Percentiles rank a stretch among this genome's conserved stretches.
These are phyloP conservation scores for Frankliniella intonsa DNA, from an alignment of 2,888 invertebrate species.

Conservation along the genomic window DNA sequence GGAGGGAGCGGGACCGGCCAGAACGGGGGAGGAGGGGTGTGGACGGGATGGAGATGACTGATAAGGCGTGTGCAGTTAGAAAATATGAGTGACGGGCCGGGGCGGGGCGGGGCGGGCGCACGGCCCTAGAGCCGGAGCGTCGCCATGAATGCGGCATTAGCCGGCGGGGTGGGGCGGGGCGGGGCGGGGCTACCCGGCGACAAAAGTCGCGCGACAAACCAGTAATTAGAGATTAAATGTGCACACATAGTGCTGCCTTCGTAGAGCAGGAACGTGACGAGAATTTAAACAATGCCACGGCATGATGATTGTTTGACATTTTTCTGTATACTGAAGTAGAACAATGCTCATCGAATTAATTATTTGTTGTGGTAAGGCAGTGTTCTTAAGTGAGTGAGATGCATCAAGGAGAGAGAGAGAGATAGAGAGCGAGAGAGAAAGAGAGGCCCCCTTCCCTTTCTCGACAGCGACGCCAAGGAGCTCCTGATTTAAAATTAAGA, in stretches of 20 bases:
- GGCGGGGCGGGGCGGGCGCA: background rate
- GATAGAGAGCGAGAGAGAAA: too few species aligned
- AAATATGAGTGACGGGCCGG: background rate
- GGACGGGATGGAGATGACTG: constrained; percentile 1
- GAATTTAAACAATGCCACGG: too few species aligned
- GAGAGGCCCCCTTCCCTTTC: background rate
- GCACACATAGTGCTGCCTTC: too few species aligned
- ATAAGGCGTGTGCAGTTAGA: constrained; percentile 13
- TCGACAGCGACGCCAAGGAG: background rate
- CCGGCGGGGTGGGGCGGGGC: background rate
- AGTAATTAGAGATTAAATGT: too few species aligned
- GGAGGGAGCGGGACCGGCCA: background rate
- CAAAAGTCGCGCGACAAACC: too few species aligned
- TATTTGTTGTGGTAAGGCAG: too few species aligned
- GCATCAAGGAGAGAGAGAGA: too few species aligned
- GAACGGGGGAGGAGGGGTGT: background rate
- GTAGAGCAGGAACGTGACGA: too few species aligned
- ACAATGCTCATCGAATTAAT: too few species aligned
- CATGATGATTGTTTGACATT: too few species aligned
- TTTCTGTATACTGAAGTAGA: too few species aligned
- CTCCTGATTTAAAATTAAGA: constrained; percentile 25
- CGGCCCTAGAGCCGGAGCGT: background rate
- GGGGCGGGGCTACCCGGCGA: background rate
- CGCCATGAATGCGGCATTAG: background rate
- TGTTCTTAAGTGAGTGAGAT: too few species aligned